Percentiles rank a stretch among this genome's conserved stretches.
These are phyloP conservation scores for Stegodyphus dumicola DNA, from an alignment of 1,140 invertebrate species.

Conservation along the genomic window DNA sequence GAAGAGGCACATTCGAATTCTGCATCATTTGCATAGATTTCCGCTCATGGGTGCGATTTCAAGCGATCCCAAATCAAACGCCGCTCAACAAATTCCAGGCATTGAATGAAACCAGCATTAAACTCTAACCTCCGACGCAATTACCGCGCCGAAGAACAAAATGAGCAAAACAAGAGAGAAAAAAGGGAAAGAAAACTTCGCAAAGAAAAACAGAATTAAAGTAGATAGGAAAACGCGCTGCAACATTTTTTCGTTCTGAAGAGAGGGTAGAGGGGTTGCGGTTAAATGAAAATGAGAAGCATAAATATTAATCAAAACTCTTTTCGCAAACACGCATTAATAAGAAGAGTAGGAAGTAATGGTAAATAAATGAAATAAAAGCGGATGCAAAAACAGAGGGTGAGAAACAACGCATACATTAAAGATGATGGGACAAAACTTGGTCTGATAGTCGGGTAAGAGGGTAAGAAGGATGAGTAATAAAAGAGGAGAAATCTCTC, in stretches of 20 bases:
- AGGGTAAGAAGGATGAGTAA: neutral
- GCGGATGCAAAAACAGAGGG: neutral
- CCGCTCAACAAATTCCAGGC: too few relatives aligned
- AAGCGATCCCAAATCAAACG: too few relatives aligned
- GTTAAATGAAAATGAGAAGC: slow-evolving; percentile 48
- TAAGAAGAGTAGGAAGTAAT: slow-evolving; percentile 22
- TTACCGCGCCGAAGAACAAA: neutral
- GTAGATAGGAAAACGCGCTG: neutral
- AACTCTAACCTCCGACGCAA: neutral
- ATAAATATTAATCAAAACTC: slow-evolving; percentile 52
- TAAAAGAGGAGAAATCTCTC: neutral
- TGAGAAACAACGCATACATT: slow-evolving; percentile 26
- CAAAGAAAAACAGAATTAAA: neutral
- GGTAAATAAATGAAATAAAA: slow-evolving; percentile 46
- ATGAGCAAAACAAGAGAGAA: neutral
- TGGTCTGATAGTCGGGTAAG: neutral
- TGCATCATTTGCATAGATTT: slow-evolving; percentile 31
- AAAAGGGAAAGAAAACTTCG: neutral
- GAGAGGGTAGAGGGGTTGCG: too few relatives aligned
- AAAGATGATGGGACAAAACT: slow-evolving; percentile 30
- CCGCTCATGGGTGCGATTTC: too few relatives aligned
- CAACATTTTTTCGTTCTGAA: too few relatives aligned
- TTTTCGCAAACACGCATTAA: slow-evolving; percentile 7
- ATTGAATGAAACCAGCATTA: neutral
- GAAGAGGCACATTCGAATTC: too few relatives aligned